Base-by-base conservation (phyloP, 2,113 vertebrate genomes). In the Hoplias malabaricus region DNA sequence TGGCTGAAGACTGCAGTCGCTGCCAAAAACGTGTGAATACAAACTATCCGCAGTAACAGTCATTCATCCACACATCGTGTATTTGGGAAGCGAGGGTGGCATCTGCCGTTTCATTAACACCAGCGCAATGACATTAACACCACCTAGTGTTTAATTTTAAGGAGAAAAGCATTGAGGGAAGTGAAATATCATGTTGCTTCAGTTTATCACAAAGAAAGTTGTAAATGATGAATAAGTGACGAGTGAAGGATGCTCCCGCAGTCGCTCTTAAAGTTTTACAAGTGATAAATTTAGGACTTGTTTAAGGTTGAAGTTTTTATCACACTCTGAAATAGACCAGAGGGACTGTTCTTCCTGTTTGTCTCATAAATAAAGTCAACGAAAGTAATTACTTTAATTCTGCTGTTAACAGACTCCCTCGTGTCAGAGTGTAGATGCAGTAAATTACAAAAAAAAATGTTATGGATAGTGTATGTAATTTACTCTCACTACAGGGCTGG, bases 1-100 rank as follows among this genome's bases (percentile, higher is more conserved):
- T 31, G 56, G 7, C n/a, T 27, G 57, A 61, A 33, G 16, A 61
- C 34, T 63, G 6, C 59, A 21, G 19, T 63, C 7, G 7, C 19
- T 36, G 31, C 59, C 59, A 62, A n/a, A 16, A 19, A 63, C 31
- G 21, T 19, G 19, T 9, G 19, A n/a, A 34, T 62, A 34, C 59
- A 62, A 74, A 70, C 75, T 80, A 80, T n/a, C n/a, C n/a, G 56
- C 42, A 40, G n/a, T 19, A 61, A 29, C 7, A 40, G 31, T 42
- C 16, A 50, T 74, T 68, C 29, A 43, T 36, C 10, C 10, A 12
- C 6, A 7, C 34, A 46, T 63, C 25, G 5, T 4, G 33, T 59
- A 38, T 23, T 14, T 57, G 34, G 25, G 13, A 75, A 34, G 21
- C 21, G 6, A 80, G 31, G 36, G 21, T 36, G 59, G 31, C 61